Evolutionary conservation across 1,140 invertebrate genomes (phyloP), one percentile per base, ranked within the genome.

Genomic region (Drosophila elegans): DNA sequence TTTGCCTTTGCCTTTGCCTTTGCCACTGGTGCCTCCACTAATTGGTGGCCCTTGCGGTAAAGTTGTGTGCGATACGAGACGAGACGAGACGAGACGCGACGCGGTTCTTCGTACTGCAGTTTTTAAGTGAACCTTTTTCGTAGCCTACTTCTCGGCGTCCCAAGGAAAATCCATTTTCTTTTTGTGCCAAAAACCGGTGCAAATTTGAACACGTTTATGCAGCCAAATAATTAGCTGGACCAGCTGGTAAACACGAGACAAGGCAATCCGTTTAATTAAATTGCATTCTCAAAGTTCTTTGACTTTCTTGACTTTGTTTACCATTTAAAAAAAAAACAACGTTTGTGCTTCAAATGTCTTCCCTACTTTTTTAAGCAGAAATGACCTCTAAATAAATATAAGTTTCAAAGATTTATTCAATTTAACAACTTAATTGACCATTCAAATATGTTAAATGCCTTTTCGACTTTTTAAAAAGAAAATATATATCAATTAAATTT

Each of bases 21-120:
- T 6, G 21, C 38, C 21, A 27, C 12, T 63, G 51, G 32, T 55
- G 45, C 38, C 64, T 12, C 63, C 52, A 64, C 83, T 88, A 88
- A 88, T 88, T 88, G 84, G 60, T 21, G 53, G 42, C 57, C 72
- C 67, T 83, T 79, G 49, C 78, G 46, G 45, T 46, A 51, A 63
- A 68, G 53, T 60, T 59, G 21, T 46, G 12, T 60, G 53, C n/a
- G 16, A 21, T 0, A 21, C 16, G 16, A 21, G 16, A 21, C 16
- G 16, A 21, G 16, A 21, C 16, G 16, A 21, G 16, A 21, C 16
- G 32, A 13, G 44, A 10, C 48, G 48, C 27, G 48, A 27, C n/a
- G 9, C 29, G 29, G 1, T 32, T 32, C 29, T 32, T 51, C 13
- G 3, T 38, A 3, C 34, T 39, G 52, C 21, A 25, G 38, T 12